Percentiles rank a stretch among this genome's conserved stretches.
Evolutionary conservation across 1,140 invertebrate genomes (phyloP).

Genomic region (Nebria ingens): DNA sequence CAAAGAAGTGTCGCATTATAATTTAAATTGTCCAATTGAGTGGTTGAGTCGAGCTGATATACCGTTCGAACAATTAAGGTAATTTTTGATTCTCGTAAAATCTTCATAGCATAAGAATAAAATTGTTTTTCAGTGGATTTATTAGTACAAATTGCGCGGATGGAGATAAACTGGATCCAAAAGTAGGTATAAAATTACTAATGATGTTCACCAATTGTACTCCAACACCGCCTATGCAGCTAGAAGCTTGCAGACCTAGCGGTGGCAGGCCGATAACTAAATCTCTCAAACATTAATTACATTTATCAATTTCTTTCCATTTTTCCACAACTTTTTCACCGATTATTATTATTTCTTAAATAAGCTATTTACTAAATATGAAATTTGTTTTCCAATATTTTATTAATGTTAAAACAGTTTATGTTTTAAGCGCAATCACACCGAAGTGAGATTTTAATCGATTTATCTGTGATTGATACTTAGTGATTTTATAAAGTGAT

Average conservation of each 20-base stretch:
- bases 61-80: slow-evolving; percentile 20
- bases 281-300: background rate
- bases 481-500: too few species aligned
- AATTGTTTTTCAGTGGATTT: background rate
- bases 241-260: background rate
- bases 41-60: slow-evolving; percentile 20
- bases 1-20: slow-evolving; percentile 13
- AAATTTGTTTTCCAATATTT: too few species aligned
- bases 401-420: too few species aligned
- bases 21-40: slow-evolving; percentile 16
- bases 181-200: background rate
- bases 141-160: background rate
- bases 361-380: too few species aligned
- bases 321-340: too few species aligned
- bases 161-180: background rate
- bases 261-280: background rate
- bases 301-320: too few species aligned
- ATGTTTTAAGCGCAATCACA: too few species aligned
- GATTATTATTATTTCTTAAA: too few species aligned
- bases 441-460: too few species aligned
- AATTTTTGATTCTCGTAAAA: slow-evolving; percentile 12
- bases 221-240: background rate
- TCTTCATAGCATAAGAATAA: background rate
- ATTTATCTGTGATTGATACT: too few species aligned
- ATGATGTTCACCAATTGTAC: background rate